phyloP scores from a whole-genome alignment of 2,113 vertebrate genomes.

The Petaurus breviceps region DNA sequence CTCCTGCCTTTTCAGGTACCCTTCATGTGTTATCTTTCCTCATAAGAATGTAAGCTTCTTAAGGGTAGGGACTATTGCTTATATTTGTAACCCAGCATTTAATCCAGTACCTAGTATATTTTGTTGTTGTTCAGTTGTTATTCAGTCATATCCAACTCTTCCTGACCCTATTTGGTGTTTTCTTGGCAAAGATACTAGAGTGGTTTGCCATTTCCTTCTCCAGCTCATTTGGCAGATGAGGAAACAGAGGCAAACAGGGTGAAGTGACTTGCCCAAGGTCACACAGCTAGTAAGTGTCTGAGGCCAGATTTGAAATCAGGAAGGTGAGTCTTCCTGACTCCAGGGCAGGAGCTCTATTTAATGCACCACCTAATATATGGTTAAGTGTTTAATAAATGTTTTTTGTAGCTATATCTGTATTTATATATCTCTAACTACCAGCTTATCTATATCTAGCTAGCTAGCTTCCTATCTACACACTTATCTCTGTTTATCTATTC shows the following conservation, averaged over 20 bases:
- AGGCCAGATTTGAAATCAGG: not conserved
- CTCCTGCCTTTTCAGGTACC: not conserved
- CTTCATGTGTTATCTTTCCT: not conserved
- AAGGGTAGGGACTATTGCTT: not conserved
- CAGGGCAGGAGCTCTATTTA: not conserved
- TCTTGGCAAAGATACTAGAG: not conserved
- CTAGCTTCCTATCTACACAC: too few species aligned
- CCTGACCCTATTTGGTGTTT: not conserved
- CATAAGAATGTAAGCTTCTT: not conserved
- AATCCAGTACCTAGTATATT: not conserved
- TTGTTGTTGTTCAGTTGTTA: not conserved
- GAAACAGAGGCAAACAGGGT: not conserved
- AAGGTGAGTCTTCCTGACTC: not conserved
- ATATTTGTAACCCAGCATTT: not conserved
- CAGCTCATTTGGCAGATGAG: not conserved
- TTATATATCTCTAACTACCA: not conserved
- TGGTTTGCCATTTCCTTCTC: not conserved
- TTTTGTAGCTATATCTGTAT: not conserved
- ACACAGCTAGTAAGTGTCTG: not conserved
- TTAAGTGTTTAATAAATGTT: not conserved
- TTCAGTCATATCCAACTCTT: not conserved
- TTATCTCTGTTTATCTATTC: too few species aligned
- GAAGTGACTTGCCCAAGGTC: not conserved
- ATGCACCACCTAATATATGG: not conserved
- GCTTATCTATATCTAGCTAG: too few species aligned